Evolutionary conservation across 1,140 invertebrate species (phyloP), one percentile per base, ranked within the genome.

Genomic region (Nomia melanderi): DNA sequence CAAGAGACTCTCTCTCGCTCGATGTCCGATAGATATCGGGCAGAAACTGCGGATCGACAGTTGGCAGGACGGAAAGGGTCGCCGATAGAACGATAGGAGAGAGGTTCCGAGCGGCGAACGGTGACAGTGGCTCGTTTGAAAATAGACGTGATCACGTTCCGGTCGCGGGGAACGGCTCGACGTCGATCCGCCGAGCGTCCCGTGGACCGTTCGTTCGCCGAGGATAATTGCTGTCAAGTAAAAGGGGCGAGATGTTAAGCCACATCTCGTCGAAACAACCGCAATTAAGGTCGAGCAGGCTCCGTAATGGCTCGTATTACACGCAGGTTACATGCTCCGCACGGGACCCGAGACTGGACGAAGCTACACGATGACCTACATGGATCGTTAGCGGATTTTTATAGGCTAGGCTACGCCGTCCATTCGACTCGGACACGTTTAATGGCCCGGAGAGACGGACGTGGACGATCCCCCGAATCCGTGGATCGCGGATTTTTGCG

Each of bases 181-280:
- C n/a, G 5, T 31, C 54, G 65, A 62, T n/a, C 17, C n/a, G 62
- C 20, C 27, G 59, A 7, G 14, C 7, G 23, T 50, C 54, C 27
- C 64, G 31, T 47, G 75, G 69, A 25, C 71, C 44, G 17, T 36
- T 63, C 72, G 63, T 63, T 56, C 39, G 47, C 44, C 60, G 44
- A 33, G 41, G 57, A 79, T 79, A 79, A 79, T 75, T 76, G 77
- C 57, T 69, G 72, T 76, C 72, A 79, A 79, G 72, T 75, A 79
- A 79, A 79, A 76, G 72, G 73, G 64, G 39, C 63, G 63, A 36
- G 50, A 75, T 63, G 77, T 79, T 76, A 75, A 79, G 60, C 64
- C 54, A 44, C 63, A 62, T 76, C 72, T 63, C 64, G 62, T 79
- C 72, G 77, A 69, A 79, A 76, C 41, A 75, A 69, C 56, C 63